These are phyloP conservation scores for Telmatherina bonti DNA, from an alignment of 2,797 vertebrate genomes.

Conservation along the genomic window DNA sequence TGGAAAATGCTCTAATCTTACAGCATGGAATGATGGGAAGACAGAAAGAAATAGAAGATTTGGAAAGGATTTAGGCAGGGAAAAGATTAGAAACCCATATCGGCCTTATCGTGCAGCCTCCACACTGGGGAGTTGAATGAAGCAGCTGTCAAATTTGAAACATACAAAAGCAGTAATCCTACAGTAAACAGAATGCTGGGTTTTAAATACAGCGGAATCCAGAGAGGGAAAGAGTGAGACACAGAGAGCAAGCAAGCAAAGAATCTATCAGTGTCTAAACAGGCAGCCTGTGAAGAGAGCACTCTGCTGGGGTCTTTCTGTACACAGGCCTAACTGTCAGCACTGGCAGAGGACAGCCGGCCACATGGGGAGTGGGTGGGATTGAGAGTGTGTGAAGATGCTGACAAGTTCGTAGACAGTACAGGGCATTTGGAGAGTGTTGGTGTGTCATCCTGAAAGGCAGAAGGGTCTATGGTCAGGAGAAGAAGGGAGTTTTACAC, in stretches of 20 bases:
- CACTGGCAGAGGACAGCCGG: constrained; percentile 53
- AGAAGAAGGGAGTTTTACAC: constrained; percentile 50
- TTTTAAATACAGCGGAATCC: constrained; percentile 77
- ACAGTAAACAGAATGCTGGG: constrained; percentile 84
- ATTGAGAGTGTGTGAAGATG: constrained; percentile 72
- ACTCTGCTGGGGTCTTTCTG: constrained; percentile 57
- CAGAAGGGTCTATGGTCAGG: constrained; percentile 54
- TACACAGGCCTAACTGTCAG: constrained; percentile 61
- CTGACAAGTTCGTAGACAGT: constrained; percentile 67
- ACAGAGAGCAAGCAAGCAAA: constrained; percentile 51
- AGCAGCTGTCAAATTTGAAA: constrained; percentile 88
- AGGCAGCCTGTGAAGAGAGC: constrained; percentile 59
- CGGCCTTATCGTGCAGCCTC: constrained; percentile 84
- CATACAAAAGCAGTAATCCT: constrained; percentile 87
- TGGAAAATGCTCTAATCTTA: constrained; percentile 82
- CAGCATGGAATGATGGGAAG: constrained; percentile 76
- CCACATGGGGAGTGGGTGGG: constrained; percentile 76
- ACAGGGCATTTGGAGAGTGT: constrained; percentile 55
- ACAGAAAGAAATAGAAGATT: constrained; percentile 80
- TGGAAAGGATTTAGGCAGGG: constrained; percentile 85
- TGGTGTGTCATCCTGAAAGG: constrained; percentile 62
- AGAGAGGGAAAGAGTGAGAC: constrained; percentile 49
- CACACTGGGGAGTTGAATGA: constrained; percentile 85
- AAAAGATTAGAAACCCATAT: constrained; percentile 86
- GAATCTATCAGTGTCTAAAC: constrained; percentile 69